Conservation (phyloP, 2,888 invertebrate species). For the Limnephilus auricula region DNA sequence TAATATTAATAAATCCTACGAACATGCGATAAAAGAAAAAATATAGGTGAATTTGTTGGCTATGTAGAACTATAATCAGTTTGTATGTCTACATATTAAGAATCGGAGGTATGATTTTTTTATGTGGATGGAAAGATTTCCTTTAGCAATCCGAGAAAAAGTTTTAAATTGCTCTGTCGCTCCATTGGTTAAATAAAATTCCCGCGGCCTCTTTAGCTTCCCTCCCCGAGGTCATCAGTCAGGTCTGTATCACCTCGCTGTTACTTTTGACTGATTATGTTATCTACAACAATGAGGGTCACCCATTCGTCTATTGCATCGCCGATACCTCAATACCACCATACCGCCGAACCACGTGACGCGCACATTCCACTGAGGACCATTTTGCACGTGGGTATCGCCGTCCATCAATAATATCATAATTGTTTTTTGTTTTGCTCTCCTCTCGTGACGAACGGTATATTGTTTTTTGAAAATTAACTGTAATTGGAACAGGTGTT, state of each 20-base stretch:
- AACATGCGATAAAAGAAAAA: no score
- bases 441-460: neutral
- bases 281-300: conserved; percentile 48
- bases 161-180: no score
- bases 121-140: no score
- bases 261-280: conserved; percentile 59
- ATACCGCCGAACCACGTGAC: neutral
- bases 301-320: conserved; percentile 32
- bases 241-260: conserved; percentile 31
- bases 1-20: no score
- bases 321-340: neutral
- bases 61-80: no score
- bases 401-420: neutral
- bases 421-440: conserved; percentile 2
- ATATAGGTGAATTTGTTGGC: no score
- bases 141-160: no score
- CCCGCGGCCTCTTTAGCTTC: neutral
- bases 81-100: no score
- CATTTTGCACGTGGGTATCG: conserved; percentile 31
- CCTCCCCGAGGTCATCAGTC: conserved; percentile 32
- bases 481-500: neutral
- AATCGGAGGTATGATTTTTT: no score
- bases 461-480: neutral
- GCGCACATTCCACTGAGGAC: neutral
- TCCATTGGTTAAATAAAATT: neutral